These are phyloP conservation scores for Crocodylus rhombifer DNA, from an alignment of 2,797 vertebrate species.

Conservation along the genomic window DNA sequence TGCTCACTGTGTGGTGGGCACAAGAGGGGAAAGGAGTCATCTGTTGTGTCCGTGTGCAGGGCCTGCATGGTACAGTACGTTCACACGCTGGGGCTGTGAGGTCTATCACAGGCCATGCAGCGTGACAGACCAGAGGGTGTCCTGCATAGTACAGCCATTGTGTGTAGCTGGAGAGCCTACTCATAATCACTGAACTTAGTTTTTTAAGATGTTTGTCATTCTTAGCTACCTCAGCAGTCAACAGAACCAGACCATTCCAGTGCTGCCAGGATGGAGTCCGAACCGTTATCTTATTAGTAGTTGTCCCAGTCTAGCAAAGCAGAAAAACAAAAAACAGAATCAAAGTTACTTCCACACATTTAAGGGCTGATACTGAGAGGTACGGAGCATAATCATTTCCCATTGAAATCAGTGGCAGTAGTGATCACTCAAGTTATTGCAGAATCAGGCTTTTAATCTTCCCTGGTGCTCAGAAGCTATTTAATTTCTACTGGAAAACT, in stretches of 20 bases:
- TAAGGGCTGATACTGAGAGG: conserved; percentile 46
- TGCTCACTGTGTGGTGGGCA: too few relatives aligned
- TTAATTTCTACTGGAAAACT: conserved; percentile 40
- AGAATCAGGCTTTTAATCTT: conserved; percentile 52
- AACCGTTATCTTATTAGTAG: conserved; percentile 42
- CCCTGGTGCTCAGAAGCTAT: neutral
- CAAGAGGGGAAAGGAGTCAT: too few relatives aligned
- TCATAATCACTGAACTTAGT: neutral
- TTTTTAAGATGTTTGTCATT: neutral
- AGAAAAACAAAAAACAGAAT: conserved; percentile 18
- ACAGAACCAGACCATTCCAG: neutral
- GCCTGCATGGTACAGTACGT: too few relatives aligned
- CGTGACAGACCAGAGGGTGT: too few relatives aligned
- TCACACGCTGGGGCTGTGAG: too few relatives aligned
- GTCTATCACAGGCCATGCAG: too few relatives aligned
- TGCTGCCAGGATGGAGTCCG: conserved; percentile 28
- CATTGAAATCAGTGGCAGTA: neutral
- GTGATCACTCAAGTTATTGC: neutral
- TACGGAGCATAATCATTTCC: neutral
- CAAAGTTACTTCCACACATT: conserved; percentile 36
- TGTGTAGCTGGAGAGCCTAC: too few relatives aligned
- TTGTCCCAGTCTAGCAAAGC: conserved; percentile 55
- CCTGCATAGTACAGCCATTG: too few relatives aligned
- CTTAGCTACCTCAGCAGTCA: neutral
- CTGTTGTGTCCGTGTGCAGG: too few relatives aligned